Conservation (phyloP, 1,140 invertebrate species). For the Tetramorium alpestre region DNA sequence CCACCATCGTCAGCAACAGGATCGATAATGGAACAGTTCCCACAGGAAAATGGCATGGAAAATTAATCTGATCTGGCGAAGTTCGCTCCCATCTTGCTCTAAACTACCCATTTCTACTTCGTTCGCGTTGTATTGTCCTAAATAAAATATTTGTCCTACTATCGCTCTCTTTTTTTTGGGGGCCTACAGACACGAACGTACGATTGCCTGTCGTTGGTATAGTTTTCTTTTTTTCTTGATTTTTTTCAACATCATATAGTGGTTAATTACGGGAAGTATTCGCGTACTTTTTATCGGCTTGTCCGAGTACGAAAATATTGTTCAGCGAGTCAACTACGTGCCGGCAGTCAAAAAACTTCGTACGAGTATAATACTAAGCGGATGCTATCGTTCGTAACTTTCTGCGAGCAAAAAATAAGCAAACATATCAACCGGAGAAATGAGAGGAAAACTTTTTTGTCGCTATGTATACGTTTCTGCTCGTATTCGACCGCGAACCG, state of each 20-base stretch:
- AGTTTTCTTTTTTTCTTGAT: constrained; percentile 23
- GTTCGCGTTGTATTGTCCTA: constrained; percentile 32
- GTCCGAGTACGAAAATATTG: constrained; percentile 79
- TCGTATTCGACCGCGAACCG: background rate
- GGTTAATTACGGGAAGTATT: constrained; percentile 82
- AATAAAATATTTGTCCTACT: constrained; percentile 22
- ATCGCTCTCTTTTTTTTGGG: constrained; percentile 34
- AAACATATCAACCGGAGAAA: constrained; percentile 32
- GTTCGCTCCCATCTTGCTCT: constrained; percentile 31
- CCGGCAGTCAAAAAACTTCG: constrained; percentile 45
- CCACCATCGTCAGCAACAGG: constrained; percentile 11
- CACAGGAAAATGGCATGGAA: constrained; percentile 24
- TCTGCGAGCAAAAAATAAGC: constrained; percentile 24
- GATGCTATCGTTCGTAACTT: constrained; percentile 76
- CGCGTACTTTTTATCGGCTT: constrained; percentile 79
- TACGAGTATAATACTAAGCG: constrained; percentile 74
- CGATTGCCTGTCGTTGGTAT: constrained; percentile 1
- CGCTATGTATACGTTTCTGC: background rate
- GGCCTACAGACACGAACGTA: background rate
- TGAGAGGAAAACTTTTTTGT: constrained; percentile 44
- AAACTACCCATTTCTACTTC: constrained; percentile 58
- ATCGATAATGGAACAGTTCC: constrained; percentile 29
- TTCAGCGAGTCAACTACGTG: constrained; percentile 64
- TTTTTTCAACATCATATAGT: constrained; percentile 52
- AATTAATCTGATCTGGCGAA: constrained; percentile 56